Base-by-base conservation (phyloP, 2,888 invertebrate species). In the Drosophila leonis region DNA sequence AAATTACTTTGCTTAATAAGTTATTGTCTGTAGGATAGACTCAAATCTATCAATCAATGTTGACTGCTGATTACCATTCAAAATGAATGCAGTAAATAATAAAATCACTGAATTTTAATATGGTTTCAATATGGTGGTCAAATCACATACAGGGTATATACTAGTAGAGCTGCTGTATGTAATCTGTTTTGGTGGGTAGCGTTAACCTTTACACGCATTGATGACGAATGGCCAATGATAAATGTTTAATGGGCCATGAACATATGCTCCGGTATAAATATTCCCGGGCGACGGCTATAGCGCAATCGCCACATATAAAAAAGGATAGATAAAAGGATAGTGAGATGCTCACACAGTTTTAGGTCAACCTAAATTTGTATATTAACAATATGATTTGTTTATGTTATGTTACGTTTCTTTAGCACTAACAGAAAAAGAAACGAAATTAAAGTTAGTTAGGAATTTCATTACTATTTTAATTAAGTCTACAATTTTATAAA, bases 151-250 rank as follows among this genome's bases (percentile, higher is more conserved):
- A 46, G 56, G 54, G 48, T 80, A 66, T 64, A 57, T 29, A 9
- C 2, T 35, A 4, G 41, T 20, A 57, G 6, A n/a, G 8, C 37
- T 57, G 24, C 15, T 37, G 12, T 9, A 9, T 37, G 29, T 12
- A 9, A n/a, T 42, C 10, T 48, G 37, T 27, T 12, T 67, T 70
- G 49, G 20, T 61, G 37, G 37, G 59, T 48, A 69, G 72, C 72
- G 72, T 84, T 74, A 68, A 78, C 78, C 84, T 78, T 76, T 84
- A 66, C 74, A 82, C 79, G 75, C 84, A 76, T 73, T 84, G 79
- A 81, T 84, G 83, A 89, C 79, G 87, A 89, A 87, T 89, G 88
- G 64, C 72, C 71, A 66, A 84, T 84, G 90, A 90, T 90, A 85
- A 84, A 84, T 90, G 90, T 82, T 84, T 84, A 90, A 82, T 82